A percentile compares a stretch with the other conserved stretches of the same genome.
Evolutionary conservation across 1,140 invertebrate genomes (phyloP).

Genomic region (Trialeurodes vaporariorum): DNA sequence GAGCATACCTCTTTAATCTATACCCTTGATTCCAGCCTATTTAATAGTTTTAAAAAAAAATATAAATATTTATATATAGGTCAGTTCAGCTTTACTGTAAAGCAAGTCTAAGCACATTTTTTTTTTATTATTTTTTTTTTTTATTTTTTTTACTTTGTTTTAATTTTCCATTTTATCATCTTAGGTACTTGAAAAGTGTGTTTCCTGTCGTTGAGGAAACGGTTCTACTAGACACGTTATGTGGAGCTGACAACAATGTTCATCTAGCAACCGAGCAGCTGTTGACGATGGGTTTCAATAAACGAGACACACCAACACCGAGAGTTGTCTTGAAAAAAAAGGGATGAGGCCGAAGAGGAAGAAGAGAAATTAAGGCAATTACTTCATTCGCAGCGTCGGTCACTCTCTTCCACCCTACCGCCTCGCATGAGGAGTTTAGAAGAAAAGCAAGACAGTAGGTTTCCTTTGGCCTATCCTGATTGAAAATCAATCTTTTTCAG

Average conservation of each 20-base stretch:
- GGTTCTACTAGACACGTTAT: constrained; percentile 68
- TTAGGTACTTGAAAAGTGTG: constrained; percentile 83
- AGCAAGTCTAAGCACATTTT: too few species aligned
- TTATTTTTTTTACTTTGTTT: too few species aligned
- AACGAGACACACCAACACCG: constrained; percentile 46
- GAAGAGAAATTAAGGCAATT: constrained; percentile 34
- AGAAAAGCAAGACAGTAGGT: constrained; percentile 60
- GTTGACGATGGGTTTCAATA: constrained; percentile 64
- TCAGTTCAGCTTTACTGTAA: too few species aligned
- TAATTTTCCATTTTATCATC: too few species aligned
- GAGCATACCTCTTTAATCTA: too few species aligned
- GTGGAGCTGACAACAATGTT: constrained; percentile 76
- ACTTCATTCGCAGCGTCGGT: constrained; percentile 34
- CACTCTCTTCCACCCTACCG: constrained; percentile 38
- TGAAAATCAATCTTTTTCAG: background rate
- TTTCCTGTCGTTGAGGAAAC: constrained; percentile 85
- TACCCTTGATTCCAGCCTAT: too few species aligned
- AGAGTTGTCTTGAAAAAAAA: constrained; percentile 25
- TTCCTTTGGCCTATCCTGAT: constrained; percentile 2
- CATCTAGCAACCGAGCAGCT: constrained; percentile 70
- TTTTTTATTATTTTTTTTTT: too few species aligned
- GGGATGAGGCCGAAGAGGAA: constrained; percentile 32
- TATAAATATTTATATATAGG: too few species aligned
- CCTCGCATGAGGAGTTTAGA: constrained; percentile 53
- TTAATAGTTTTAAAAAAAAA: too few species aligned